Evolutionary conservation across 1,140 invertebrate genomes (phyloP).

Genomic region (Drosophila truncata): DNA sequence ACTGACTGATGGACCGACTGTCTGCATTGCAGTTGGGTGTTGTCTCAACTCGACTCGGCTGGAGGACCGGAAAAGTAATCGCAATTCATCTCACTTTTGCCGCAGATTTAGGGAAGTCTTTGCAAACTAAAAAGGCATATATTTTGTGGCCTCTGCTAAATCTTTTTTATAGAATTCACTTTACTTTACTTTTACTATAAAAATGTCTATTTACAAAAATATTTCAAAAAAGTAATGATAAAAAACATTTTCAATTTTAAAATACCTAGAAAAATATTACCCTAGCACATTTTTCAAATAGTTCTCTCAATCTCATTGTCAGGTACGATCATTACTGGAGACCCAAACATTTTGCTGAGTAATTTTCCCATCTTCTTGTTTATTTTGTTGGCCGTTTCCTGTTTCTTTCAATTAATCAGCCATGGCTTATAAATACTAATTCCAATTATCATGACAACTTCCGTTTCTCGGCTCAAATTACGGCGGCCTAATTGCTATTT

Average conservation of each 20-base stretch:
- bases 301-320: background rate
- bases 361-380: slow-evolving; percentile 34
- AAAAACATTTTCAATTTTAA: background rate
- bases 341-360: slow-evolving; percentile 16
- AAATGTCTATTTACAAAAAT: background rate
- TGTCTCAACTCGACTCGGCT: slow-evolving; percentile 34
- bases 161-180: background rate
- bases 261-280: background rate
- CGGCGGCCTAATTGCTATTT: slow-evolving; percentile 74
- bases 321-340: slow-evolving; percentile 12
- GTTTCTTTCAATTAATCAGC: slow-evolving; percentile 58
- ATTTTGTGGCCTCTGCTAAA: background rate
- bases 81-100: slow-evolving; percentile 43
- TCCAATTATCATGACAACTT: slow-evolving; percentile 78
- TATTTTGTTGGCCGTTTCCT: slow-evolving; percentile 50
- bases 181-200: background rate
- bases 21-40: slow-evolving; percentile 56
- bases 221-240: background rate
- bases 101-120: slow-evolving; percentile 15
- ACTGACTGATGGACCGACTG: slow-evolving; percentile 57
- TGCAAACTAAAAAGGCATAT: background rate
- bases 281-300: background rate
- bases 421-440: slow-evolving; percentile 51
- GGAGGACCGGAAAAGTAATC: slow-evolving; percentile 36
- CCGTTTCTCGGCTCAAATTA: slow-evolving; percentile 71